A percentile compares a stretch with the other conserved stretches of the same genome.
phyloP scores from a whole-genome alignment of 2,888 invertebrate species.

The Caenorhabditis sp. region DNA sequence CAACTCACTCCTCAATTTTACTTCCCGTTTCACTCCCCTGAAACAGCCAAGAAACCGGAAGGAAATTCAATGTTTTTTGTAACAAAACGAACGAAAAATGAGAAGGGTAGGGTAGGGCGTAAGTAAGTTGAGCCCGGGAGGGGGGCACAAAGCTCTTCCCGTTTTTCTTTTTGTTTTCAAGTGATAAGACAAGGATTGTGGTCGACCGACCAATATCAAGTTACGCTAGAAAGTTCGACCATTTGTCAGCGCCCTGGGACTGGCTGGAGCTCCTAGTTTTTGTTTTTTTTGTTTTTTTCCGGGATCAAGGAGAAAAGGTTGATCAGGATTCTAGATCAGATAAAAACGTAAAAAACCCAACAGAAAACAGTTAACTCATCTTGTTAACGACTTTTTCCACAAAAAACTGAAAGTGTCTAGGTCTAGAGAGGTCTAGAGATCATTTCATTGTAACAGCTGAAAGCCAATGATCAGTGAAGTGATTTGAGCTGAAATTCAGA shows the following conservation, averaged over 20 bases:
- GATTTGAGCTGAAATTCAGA: background rate
- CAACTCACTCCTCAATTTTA: too few species aligned
- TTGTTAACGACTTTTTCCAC: background rate
- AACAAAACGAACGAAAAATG: background rate
- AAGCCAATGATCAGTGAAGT: constrained; percentile 6
- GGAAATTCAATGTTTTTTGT: background rate
- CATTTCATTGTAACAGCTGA: constrained; percentile 30
- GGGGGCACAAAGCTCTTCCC: background rate
- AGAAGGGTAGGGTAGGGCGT: background rate
- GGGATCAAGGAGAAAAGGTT: constrained; percentile 1
- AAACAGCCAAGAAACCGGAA: constrained; percentile 14
- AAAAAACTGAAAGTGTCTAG: constrained; percentile 9
- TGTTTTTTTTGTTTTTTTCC: constrained; percentile 15
- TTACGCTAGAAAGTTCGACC: constrained; percentile 53
- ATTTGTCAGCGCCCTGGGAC: constrained; percentile 30
- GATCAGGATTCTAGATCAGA: too few species aligned
- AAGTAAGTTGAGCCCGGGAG: constrained; percentile 1
- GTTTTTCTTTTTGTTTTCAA: constrained; percentile 40
- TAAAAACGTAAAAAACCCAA: too few species aligned
- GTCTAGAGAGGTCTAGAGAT: background rate
- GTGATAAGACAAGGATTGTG: constrained; percentile 56
- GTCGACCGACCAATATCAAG: constrained; percentile 35
- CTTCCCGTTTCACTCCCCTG: too few species aligned
- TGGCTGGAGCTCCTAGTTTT: too few species aligned
- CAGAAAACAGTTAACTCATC: constrained; percentile 26